phyloP scores from a whole-genome alignment of 2,113 vertebrate genomes.

The Murina feae region DNA sequence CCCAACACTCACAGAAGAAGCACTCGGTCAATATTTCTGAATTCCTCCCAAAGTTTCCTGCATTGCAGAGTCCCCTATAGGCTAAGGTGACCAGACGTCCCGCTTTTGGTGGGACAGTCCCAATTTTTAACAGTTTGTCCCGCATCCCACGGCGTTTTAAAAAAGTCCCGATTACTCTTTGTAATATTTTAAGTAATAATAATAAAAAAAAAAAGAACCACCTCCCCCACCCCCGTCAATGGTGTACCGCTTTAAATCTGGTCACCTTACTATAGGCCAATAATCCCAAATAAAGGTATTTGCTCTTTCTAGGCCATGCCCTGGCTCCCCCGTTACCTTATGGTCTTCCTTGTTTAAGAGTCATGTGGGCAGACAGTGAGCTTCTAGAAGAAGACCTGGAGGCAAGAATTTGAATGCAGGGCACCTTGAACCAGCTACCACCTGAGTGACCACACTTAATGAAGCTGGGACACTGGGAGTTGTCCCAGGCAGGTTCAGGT shows the following conservation, averaged over 20 bases:
- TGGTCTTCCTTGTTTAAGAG: not conserved
- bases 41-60: not conserved
- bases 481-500: not conserved
- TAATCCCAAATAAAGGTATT: not conserved
- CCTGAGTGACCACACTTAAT: not conserved
- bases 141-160: too few species aligned
- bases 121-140: too few species aligned
- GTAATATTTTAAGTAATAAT: too few species aligned
- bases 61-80: not conserved
- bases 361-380: fast-evolving
- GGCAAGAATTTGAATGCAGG: not conserved
- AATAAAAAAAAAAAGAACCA: too few species aligned
- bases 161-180: too few species aligned
- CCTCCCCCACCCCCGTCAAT: too few species aligned
- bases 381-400: not conserved
- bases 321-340: not conserved
- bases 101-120: too few species aligned
- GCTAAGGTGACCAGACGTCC: too few species aligned
- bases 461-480: too few species aligned
- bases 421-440: not conserved
- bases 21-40: not conserved
- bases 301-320: not conserved
- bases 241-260: too few species aligned
- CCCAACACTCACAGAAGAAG: fast-evolving
- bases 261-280: not conserved